phyloP scores from a whole-genome alignment of 2,113 vertebrate species.

The Eonycteris spelaea region DNA sequence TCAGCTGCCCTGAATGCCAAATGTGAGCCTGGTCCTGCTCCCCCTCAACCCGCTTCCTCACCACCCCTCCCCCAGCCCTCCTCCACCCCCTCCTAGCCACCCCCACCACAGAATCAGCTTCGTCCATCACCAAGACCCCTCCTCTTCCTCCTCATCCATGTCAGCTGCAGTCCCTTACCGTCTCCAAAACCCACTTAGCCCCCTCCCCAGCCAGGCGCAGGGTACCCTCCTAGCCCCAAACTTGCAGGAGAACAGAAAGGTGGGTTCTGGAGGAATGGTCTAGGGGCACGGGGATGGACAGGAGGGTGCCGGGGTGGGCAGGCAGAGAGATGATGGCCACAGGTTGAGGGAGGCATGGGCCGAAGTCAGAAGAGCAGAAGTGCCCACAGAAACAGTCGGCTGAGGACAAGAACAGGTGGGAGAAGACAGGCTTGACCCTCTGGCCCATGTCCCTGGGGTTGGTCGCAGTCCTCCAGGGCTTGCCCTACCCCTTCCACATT shows the following conservation, averaged over 20 bases:
- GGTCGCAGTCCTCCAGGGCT: not conserved
- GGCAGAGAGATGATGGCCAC: not conserved
- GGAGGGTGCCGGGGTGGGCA: not conserved
- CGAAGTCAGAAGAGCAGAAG: not conserved
- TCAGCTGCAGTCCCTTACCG: slow-evolving; percentile 25
- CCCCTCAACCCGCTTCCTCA: slow-evolving; percentile 58
- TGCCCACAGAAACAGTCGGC: not conserved
- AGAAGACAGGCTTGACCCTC: not conserved
- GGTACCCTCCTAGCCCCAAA: slow-evolving; percentile 3
- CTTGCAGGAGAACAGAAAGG: not conserved
- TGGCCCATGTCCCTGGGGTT: not conserved
- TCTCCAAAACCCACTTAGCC: slow-evolving; percentile 44
- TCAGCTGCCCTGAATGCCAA: slow-evolving; percentile 83
- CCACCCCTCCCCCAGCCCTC: slow-evolving; percentile 68
- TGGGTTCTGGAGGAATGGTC: not conserved
- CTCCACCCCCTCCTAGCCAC: slow-evolving; percentile 52
- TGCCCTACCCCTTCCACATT: not conserved
- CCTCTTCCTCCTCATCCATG: slow-evolving; percentile 64
- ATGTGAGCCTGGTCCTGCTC: slow-evolving; percentile 78
- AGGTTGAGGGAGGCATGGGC: slow-evolving; percentile 28
- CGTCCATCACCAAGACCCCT: slow-evolving; percentile 66
- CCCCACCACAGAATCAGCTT: slow-evolving; percentile 58
- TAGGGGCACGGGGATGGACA: not conserved
- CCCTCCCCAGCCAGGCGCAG: not conserved
- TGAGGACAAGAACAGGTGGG: not conserved